These are phyloP conservation scores for Morinoia aosen DNA, from an alignment of 2,888 invertebrate species.

Conservation along the genomic window DNA sequence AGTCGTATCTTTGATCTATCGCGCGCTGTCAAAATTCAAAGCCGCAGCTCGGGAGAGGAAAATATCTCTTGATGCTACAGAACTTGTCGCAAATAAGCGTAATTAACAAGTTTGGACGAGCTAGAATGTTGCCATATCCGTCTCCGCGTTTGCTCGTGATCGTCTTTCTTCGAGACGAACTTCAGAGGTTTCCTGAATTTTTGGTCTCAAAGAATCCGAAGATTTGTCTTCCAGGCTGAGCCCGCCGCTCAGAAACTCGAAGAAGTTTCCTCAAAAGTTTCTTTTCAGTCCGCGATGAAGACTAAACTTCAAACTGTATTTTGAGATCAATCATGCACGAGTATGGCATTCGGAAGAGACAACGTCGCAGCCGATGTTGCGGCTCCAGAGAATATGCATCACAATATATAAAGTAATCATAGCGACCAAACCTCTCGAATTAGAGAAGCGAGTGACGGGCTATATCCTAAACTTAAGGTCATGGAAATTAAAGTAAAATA, in stretches of 20 bases:
- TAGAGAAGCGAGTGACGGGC: background rate
- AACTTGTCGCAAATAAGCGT: constrained; percentile 20
- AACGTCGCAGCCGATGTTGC: background rate
- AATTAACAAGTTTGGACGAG: constrained; percentile 23
- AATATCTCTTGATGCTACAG: background rate
- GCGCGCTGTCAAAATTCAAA: background rate
- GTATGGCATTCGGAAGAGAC: background rate
- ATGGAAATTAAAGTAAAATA: background rate
- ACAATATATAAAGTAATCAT: background rate
- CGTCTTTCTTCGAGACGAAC: constrained; percentile 17
- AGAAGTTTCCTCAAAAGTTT: background rate
- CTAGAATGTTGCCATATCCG: constrained; percentile 3
- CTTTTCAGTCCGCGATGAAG: background rate
- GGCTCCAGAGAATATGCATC: background rate
- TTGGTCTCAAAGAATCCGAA: background rate
- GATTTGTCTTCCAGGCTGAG: background rate
- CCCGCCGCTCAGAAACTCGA: background rate
- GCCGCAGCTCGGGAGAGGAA: background rate
- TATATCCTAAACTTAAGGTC: background rate
- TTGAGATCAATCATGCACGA: constrained; percentile 3
- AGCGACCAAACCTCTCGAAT: background rate
- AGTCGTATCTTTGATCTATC: background rate
- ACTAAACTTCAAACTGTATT: background rate
- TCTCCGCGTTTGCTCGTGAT: background rate
- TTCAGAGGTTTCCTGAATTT: constrained; percentile 10